A percentile compares a stretch with the other conserved stretches of the same genome.
phyloP scores from a whole-genome alignment of 2,113 vertebrate genomes.

The Plecturocebus donacophilus region DNA sequence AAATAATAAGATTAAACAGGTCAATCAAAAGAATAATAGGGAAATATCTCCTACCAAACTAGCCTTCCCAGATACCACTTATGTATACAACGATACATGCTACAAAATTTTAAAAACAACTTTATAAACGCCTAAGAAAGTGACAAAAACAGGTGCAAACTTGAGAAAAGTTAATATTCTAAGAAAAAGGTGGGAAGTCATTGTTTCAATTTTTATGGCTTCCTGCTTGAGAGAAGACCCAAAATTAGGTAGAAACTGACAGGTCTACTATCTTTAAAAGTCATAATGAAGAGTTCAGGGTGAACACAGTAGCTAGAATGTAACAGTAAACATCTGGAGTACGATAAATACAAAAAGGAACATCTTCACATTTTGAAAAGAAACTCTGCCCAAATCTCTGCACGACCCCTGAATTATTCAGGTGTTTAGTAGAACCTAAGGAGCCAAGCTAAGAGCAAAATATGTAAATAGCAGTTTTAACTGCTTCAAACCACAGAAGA shows the following conservation, averaged over 20 bases:
- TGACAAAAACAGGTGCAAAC: neutral
- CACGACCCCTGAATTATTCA: neutral
- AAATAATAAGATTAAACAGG: neutral
- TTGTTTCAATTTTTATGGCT: neutral
- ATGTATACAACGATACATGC: neutral
- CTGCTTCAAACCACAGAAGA: accelerated
- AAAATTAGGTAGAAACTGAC: neutral
- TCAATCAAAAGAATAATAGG: neutral
- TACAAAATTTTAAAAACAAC: neutral
- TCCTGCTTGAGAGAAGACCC: neutral
- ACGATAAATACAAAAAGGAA: neutral
- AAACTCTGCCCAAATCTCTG: neutral
- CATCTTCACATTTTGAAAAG: neutral
- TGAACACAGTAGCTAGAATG: neutral
- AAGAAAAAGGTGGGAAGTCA: neutral
- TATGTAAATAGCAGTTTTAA: accelerated
- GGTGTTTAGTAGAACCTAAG: neutral
- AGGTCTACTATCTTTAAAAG: neutral
- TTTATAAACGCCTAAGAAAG: neutral
- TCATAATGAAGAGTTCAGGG: neutral
- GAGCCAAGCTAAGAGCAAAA: neutral
- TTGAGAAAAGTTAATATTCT: too few species aligned
- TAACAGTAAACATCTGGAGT: neutral
- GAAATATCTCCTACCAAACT: neutral
- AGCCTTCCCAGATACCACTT: neutral